A percentile compares a stretch with the other conserved stretches of the same genome.
phyloP scores from a whole-genome alignment of 2,113 vertebrate genomes.

The Cromileptes altivelis region DNA sequence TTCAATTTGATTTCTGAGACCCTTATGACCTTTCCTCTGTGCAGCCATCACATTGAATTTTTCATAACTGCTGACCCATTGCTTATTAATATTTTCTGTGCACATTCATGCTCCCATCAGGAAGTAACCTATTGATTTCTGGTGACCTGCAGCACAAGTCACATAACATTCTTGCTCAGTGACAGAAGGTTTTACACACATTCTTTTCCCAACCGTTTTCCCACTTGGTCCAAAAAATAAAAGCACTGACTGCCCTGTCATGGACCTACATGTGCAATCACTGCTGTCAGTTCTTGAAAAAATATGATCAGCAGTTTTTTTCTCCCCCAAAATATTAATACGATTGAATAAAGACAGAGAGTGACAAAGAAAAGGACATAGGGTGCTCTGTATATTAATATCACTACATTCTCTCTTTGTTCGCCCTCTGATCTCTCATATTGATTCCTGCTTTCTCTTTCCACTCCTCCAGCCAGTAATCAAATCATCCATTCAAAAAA shows the following conservation, averaged over 20 bases:
- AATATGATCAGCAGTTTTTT: not conserved
- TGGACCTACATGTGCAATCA: not conserved
- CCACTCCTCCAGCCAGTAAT: conserved; percentile 25
- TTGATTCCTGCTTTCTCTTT: conserved; percentile 34
- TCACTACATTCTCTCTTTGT: conserved; percentile 25
- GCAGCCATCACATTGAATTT: not conserved
- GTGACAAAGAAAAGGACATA: not conserved
- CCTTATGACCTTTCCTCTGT: not conserved
- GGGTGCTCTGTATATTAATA: conserved; percentile 5
- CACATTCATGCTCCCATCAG: conserved; percentile 6
- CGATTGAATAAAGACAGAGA: not conserved
- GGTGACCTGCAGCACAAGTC: conserved; percentile 17
- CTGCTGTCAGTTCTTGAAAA: not conserved
- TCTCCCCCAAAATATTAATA: not conserved
- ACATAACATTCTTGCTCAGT: not conserved
- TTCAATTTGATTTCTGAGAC: not conserved
- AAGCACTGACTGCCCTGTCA: not conserved
- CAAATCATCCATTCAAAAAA: conserved; percentile 25
- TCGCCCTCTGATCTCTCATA: conserved; percentile 2
- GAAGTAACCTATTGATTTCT: conserved; percentile 41
- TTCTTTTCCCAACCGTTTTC: not conserved
- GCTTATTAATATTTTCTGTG: conserved; percentile 34
- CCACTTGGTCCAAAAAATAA: not conserved
- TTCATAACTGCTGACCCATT: conserved; percentile 9
- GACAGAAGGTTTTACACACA: not conserved